These are phyloP conservation scores for Drosophila prosaltans DNA, from an alignment of 1,140 invertebrate genomes.

Conservation along the genomic window DNA sequence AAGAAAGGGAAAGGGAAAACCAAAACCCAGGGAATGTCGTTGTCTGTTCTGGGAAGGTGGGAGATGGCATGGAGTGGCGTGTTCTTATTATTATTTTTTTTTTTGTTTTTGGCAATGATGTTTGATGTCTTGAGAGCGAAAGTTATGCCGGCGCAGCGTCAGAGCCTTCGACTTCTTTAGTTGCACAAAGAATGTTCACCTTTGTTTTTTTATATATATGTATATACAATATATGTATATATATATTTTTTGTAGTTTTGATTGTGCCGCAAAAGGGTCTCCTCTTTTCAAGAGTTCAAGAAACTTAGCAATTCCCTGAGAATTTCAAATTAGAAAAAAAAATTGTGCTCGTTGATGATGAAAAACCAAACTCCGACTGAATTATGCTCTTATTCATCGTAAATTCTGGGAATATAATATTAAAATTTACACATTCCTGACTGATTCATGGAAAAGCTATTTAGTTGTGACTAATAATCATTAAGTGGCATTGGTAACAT, in stretches of 20 bases:
- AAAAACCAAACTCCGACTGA: conserved; percentile 37
- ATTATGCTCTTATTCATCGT: conserved; percentile 41
- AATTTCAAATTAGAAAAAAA: conserved; percentile 62
- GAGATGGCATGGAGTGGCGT: conserved; percentile 11
- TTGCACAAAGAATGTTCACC: conserved; percentile 57
- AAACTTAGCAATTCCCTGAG: conserved; percentile 62
- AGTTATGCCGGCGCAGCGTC: conserved; percentile 49
- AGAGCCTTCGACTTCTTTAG: background rate
- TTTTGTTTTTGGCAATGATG: background rate
- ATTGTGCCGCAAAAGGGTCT: conserved; percentile 42
- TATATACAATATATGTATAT: conserved; percentile 16
- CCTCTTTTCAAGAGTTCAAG: conserved; percentile 56
- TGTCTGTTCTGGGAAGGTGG: conserved; percentile 39
- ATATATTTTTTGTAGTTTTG: conserved; percentile 24
- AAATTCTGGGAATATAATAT: conserved; percentile 9
- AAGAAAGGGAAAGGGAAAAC: conserved; percentile 32
- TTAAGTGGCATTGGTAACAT: conserved; percentile 49
- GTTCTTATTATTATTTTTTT: conserved; percentile 33
- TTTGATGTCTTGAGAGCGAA: conserved; percentile 71
- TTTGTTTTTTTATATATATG: conserved; percentile 35
- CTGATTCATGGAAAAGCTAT: conserved; percentile 14
- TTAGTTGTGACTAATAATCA: conserved; percentile 29
- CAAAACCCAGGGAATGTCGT: conserved; percentile 39
- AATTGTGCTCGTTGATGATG: conserved; percentile 26
- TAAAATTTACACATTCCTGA: conserved; percentile 23